Percentiles rank a stretch among this genome's conserved stretches.
Evolutionary conservation across 1,140 invertebrate species (phyloP).

Genomic region (Globodera ellingtonae): DNA sequence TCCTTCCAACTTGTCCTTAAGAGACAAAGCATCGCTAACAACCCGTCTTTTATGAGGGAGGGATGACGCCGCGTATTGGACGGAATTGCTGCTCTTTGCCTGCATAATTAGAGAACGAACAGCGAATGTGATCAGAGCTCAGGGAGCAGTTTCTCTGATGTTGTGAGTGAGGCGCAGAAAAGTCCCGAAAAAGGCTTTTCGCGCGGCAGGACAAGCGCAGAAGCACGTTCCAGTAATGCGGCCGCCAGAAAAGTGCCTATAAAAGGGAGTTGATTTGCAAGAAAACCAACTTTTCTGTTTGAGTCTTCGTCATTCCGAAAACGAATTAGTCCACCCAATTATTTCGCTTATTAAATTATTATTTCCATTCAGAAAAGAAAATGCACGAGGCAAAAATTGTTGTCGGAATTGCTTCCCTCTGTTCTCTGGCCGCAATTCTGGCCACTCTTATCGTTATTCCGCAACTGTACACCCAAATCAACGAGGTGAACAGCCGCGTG

Average conservation of each 20-base stretch:
- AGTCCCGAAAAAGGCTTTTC: not conserved
- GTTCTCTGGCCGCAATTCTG: slow-evolving; percentile 43
- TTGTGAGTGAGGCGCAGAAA: not conserved
- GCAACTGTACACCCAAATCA: slow-evolving; percentile 42
- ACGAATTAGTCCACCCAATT: not conserved
- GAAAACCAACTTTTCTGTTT: not conserved
- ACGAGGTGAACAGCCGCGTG: slow-evolving; percentile 38
- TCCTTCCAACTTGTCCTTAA: not conserved
- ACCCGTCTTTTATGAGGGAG: not conserved
- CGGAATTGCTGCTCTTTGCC: too few species aligned
- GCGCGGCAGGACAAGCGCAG: not conserved
- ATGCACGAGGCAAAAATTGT: slow-evolving; percentile 47
- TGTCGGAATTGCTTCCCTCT: slow-evolving; percentile 44
- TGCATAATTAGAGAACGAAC: not conserved
- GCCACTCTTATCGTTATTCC: slow-evolving; percentile 46
- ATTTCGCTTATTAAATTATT: not conserved
- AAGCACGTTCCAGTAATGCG: not conserved
- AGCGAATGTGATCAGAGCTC: not conserved
- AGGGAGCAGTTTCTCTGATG: not conserved
- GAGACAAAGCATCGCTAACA: not conserved
- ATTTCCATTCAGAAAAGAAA: slow-evolving; percentile 1
- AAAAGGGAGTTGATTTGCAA: not conserved
- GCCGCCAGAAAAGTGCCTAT: not conserved
- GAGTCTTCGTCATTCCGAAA: not conserved
- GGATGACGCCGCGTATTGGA: too few species aligned